Conservation (phyloP, 2,797 vertebrate genomes). For the Tachyglossus aculeatus region DNA sequence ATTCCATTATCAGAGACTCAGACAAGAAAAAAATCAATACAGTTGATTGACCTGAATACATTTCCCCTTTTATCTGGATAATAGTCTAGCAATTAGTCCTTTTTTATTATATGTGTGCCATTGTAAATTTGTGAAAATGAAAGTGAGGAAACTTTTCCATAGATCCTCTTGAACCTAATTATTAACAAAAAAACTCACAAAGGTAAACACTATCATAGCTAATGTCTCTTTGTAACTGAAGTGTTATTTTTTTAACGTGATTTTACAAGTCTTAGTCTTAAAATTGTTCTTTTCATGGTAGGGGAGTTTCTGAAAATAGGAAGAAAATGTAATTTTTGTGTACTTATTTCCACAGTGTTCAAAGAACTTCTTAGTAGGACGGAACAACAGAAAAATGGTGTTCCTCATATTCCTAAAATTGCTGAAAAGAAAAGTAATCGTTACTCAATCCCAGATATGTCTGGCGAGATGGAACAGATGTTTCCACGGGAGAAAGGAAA, state of each 20-base stretch:
- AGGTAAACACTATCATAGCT: no score
- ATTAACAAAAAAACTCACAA: no score
- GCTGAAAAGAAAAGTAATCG: constrained; percentile 96
- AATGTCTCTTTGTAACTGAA: neutral
- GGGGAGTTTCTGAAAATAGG: constrained; percentile 13
- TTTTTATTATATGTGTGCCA: neutral
- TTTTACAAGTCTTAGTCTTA: neutral
- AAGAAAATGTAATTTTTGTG: constrained; percentile 10
- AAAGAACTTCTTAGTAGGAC: constrained; percentile 93
- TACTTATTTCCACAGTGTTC: constrained; percentile 82
- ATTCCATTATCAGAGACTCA: neutral
- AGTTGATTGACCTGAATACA: neutral
- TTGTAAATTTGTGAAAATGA: neutral
- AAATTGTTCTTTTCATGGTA: constrained; percentile 1
- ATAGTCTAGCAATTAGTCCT: neutral
- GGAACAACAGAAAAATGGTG: constrained; percentile 88
- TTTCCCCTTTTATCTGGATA: neutral
- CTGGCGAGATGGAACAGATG: constrained; percentile 88
- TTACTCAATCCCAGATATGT: constrained; percentile 92
- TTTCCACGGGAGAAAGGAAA: constrained; percentile 89
- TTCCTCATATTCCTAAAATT: constrained; percentile 94
- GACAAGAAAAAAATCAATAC: neutral
- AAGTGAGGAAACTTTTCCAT: neutral
- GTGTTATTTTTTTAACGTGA: neutral
- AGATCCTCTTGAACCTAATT: no score